These are phyloP conservation scores for Gymnogyps californianus DNA, from an alignment of 2,113 vertebrate species.

Conservation along the genomic window DNA sequence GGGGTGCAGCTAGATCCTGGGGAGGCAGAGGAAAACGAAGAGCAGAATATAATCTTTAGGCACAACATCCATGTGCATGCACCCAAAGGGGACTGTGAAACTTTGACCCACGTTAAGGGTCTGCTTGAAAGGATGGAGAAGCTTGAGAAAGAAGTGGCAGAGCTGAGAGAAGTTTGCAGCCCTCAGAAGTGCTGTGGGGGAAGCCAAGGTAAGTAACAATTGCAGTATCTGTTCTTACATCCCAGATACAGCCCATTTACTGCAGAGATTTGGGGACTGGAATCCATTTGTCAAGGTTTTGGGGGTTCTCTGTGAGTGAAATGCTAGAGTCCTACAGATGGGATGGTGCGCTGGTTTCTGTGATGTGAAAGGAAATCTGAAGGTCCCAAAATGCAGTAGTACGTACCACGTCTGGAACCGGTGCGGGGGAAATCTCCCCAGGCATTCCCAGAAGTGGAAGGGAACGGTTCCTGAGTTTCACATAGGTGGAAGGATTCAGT, in stretches of 20 bases:
- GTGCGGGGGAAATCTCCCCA: not conserved
- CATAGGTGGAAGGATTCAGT: not conserved
- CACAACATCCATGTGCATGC: constrained; percentile 82
- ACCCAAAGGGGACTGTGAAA: constrained; percentile 75
- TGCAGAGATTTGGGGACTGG: not conserved
- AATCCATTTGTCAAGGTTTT: not conserved
- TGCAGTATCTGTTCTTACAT: not conserved
- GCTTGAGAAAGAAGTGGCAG: constrained; percentile 83
- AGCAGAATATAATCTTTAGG: constrained; percentile 84
- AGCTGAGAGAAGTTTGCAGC: constrained; percentile 77
- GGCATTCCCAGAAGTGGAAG: not conserved
- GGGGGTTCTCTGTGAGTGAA: not conserved
- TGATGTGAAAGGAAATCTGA: not conserved
- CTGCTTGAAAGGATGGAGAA: constrained; percentile 82
- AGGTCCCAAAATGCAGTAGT: not conserved
- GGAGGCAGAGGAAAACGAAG: constrained; percentile 35
- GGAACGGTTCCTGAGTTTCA: not conserved
- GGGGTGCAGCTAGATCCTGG: constrained; percentile 26
- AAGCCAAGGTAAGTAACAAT: constrained; percentile 54
- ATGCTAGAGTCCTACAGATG: not conserved
- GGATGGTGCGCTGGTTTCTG: not conserved
- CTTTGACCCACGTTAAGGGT: constrained; percentile 72
- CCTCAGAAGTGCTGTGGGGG: constrained; percentile 77
- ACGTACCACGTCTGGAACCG: not conserved
- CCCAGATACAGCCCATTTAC: not conserved